Percentiles rank a stretch among this genome's conserved stretches.
These are phyloP conservation scores for Grammomys surdaster DNA, from an alignment of 2,113 vertebrate genomes.

Conservation along the genomic window DNA sequence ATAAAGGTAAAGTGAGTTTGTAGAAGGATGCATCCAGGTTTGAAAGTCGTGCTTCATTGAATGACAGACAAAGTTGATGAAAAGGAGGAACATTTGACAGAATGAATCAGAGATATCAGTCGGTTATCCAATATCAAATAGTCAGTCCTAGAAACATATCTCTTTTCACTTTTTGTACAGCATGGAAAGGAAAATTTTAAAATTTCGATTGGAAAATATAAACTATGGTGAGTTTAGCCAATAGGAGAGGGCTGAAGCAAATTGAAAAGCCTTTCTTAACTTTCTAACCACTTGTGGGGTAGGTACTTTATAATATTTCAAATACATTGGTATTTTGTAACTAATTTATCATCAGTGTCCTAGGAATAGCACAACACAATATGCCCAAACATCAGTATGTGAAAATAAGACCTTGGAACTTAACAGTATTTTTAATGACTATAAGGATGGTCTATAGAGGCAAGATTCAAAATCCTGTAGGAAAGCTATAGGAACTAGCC, in stretches of 20 bases:
- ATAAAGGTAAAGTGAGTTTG: no score
- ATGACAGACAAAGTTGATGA: no score
- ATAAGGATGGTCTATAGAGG: not conserved
- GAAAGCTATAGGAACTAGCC: not conserved
- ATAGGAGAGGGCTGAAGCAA: not conserved
- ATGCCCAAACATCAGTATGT: not conserved
- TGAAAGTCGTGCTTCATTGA: no score
- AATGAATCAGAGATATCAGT: no score
- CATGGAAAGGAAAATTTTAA: not conserved
- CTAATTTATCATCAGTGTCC: not conserved
- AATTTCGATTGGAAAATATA: not conserved
- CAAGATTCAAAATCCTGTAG: not conserved
- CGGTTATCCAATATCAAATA: not conserved
- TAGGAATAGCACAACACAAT: not conserved
- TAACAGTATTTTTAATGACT: not conserved
- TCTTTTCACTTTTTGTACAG: not conserved
- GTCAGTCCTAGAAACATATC: not conserved
- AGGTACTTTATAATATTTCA: not conserved
- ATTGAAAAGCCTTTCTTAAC: not conserved
- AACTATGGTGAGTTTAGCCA: not conserved
- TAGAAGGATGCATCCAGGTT: no score
- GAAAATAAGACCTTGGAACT: not conserved
- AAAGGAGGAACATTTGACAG: no score
- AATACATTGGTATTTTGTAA: not conserved
- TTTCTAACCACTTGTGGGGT: not conserved